Conservation (phyloP, 2,888 invertebrate species). For the Orthosia gothica region DNA sequence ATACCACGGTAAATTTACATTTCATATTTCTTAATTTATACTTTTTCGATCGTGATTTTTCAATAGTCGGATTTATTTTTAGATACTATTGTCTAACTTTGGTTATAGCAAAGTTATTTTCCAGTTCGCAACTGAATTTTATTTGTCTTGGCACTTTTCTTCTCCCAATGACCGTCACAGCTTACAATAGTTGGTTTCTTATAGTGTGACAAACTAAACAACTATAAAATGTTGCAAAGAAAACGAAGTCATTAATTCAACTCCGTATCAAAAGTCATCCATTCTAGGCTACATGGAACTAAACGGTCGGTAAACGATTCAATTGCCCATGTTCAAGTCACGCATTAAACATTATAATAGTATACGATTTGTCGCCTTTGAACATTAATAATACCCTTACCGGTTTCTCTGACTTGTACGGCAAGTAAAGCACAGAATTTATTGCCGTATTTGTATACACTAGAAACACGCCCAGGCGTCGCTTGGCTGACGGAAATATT, state of each 20-base stretch:
- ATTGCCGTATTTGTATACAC: slow-evolving; percentile 55
- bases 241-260: neutral
- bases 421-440: slow-evolving; percentile 56
- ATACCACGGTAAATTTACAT: no score
- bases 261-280: slow-evolving; percentile 27
- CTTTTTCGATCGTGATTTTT: no score
- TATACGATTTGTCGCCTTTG: slow-evolving; percentile 50
- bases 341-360: slow-evolving; percentile 48
- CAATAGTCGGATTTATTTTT: no score
- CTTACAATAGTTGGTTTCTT: neutral
- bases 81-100: no score
- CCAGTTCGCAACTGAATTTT: neutral
- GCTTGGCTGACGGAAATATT: slow-evolving; percentile 47
- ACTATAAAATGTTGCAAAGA: neutral
- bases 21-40: no score
- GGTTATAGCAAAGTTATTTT: neutral
- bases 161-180: neutral
- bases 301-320: slow-evolving; percentile 40
- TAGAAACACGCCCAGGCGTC: slow-evolving; percentile 42
- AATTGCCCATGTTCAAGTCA: slow-evolving; percentile 45
- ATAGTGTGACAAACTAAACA: neutral
- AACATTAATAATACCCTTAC: slow-evolving; percentile 55
- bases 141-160: neutral
- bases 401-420: slow-evolving; percentile 40
- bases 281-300: slow-evolving; percentile 13